Conservation (phyloP, 2,113 vertebrate species). For the Siphamia tubifer region DNA sequence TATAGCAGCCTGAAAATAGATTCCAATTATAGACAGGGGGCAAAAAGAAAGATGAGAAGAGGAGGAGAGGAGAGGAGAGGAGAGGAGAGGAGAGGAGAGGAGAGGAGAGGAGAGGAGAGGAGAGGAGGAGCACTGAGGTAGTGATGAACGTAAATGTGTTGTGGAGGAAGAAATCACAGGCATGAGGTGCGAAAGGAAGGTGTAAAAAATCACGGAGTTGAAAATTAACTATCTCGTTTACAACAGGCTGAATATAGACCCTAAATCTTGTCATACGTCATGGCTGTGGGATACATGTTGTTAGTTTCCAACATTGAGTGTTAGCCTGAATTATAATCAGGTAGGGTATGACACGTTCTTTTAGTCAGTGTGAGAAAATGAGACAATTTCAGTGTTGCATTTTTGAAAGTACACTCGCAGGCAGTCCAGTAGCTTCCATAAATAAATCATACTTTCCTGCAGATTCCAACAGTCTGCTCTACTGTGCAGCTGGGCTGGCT, state of each 20-base stretch:
- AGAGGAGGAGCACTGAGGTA: constrained; percentile 57
- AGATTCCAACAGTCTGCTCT: background rate
- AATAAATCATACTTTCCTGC: constrained; percentile 37
- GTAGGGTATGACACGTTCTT: constrained; percentile 8
- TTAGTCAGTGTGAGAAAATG: constrained; percentile 11
- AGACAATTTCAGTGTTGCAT: constrained; percentile 27
- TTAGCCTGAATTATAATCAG: constrained; percentile 7
- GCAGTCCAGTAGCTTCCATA: background rate
- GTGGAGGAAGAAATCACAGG: constrained; percentile 67
- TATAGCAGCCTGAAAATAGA: constrained; percentile 82
- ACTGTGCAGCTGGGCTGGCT: constrained; percentile 30
- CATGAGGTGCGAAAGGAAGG: constrained; percentile 70
- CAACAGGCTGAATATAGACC: constrained; percentile 41
- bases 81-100: constrained; percentile 53
- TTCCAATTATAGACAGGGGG: constrained; percentile 82
- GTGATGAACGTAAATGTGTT: constrained; percentile 69
- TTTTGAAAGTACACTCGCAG: constrained; percentile 9
- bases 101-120: no score
- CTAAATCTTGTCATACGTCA: constrained; percentile 38
- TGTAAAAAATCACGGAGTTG: constrained; percentile 59
- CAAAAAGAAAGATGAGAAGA: constrained; percentile 70
- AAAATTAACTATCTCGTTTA: constrained; percentile 70
- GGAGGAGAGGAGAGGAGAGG: no score
- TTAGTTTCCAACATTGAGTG: background rate
- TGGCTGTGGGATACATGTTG: constrained; percentile 9